Conservation (phyloP, 2,113 vertebrate genomes). For the Phaetusa simplex region DNA sequence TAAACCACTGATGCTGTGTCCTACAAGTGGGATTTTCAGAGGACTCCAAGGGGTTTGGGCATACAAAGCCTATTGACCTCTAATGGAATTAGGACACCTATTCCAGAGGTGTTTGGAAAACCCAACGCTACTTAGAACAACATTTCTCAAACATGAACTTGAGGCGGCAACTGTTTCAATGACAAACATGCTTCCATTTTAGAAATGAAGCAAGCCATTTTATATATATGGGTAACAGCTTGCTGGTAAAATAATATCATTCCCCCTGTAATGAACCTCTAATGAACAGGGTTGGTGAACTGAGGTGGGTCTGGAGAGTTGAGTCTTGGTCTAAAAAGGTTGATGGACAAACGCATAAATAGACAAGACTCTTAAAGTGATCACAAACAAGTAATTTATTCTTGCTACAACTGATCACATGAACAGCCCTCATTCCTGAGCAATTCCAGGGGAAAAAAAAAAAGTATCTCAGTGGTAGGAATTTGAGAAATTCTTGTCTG, state of each 20-base stretch:
- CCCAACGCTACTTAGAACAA: background rate
- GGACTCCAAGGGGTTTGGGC: background rate
- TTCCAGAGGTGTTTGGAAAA: slow-evolving; percentile 27
- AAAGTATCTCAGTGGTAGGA: background rate
- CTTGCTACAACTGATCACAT: background rate
- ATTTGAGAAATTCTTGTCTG: background rate
- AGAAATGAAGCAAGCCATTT: background rate
- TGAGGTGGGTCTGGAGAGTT: background rate
- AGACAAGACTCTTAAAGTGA: background rate
- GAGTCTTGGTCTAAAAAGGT: background rate
- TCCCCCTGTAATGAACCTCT: background rate
- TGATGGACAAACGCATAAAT: background rate
- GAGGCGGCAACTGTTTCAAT: background rate
- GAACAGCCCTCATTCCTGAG: background rate
- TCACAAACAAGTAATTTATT: background rate
- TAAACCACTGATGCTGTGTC: background rate
- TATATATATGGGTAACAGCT: background rate
- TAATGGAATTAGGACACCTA: slow-evolving; percentile 34
- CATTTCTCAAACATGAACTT: background rate
- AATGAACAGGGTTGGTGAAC: background rate
- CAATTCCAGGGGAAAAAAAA: background rate
- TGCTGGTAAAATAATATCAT: background rate
- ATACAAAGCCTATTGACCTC: slow-evolving; percentile 5
- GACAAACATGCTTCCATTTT: rapidly evolving
- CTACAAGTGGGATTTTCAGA: slow-evolving; percentile 15